phyloP scores from a whole-genome alignment of 2,888 invertebrate species.

The Coremacera marginata region DNA sequence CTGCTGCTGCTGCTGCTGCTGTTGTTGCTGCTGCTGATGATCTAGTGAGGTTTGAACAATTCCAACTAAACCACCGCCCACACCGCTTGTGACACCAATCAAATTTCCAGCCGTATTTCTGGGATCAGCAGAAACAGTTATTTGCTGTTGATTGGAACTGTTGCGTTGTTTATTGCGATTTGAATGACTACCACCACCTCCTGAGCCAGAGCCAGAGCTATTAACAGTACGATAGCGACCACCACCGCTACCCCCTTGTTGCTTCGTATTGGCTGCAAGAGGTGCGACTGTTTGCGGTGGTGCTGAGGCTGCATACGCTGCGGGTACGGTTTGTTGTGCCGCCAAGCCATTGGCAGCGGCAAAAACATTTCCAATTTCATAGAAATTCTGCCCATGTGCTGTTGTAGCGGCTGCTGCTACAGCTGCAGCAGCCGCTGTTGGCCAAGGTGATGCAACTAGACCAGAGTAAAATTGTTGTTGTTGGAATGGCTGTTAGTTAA shows the following conservation, averaged over 20 bases:
- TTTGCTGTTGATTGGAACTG: slow-evolving; percentile 49
- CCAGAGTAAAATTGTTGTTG: slow-evolving; percentile 77
- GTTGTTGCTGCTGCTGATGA: slow-evolving; percentile 59
- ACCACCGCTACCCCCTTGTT: slow-evolving; percentile 55
- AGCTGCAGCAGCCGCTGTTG: slow-evolving; percentile 66
- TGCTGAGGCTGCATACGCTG: slow-evolving; percentile 59
- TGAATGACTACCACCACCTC: slow-evolving; percentile 55
- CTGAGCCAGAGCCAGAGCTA: slow-evolving; percentile 54
- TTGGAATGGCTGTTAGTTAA: slow-evolving; percentile 71
- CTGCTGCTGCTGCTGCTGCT: slow-evolving; percentile 57
- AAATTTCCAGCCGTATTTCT: slow-evolving; percentile 51
- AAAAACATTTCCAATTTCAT: slow-evolving; percentile 79
- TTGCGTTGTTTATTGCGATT: slow-evolving; percentile 63
- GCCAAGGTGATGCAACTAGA: slow-evolving; percentile 72
- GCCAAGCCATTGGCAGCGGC: slow-evolving; percentile 79
- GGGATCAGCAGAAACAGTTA: slow-evolving; percentile 44
- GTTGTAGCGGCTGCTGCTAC: slow-evolving; percentile 68
- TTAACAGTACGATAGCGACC: slow-evolving; percentile 64
- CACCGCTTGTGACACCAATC: slow-evolving; percentile 53
- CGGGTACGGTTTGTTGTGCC: slow-evolving; percentile 75
- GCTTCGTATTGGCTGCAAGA: slow-evolving; percentile 56
- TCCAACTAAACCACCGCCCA: slow-evolving; percentile 58
- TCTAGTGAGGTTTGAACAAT: slow-evolving; percentile 60
- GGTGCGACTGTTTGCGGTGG: slow-evolving; percentile 59
- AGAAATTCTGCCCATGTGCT: slow-evolving; percentile 72